Percentiles rank a stretch among this genome's conserved stretches.
phyloP scores from a whole-genome alignment of 1,140 invertebrate species.

The Drosophila pseudoananassae region DNA sequence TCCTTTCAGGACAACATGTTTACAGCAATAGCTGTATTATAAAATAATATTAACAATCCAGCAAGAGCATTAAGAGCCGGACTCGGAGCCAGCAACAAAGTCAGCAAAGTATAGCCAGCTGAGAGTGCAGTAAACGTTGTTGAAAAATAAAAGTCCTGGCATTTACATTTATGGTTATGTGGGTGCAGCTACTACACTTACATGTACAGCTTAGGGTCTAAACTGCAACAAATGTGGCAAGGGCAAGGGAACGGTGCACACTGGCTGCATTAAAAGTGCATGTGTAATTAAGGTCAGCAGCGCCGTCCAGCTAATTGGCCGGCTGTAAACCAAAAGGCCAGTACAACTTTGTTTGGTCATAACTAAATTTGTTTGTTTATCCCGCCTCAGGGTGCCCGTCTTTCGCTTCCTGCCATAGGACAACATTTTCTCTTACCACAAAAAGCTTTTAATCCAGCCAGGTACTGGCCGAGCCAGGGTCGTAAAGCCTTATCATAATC shows the following conservation, averaged over 20 bases:
- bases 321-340: constrained; percentile 29
- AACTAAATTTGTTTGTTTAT: constrained; percentile 58
- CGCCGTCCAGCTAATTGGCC: constrained; percentile 59
- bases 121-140: constrained; percentile 7
- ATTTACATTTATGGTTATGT: constrained; percentile 74
- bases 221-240: constrained; percentile 48
- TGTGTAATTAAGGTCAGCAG: constrained; percentile 58
- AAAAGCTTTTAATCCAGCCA: constrained; percentile 60
- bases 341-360: constrained; percentile 54
- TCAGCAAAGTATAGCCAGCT: constrained; percentile 45
- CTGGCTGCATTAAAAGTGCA: constrained; percentile 62
- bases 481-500: constrained; percentile 70
- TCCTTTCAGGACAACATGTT: constrained; percentile 44
- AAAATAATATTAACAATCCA: constrained; percentile 77
- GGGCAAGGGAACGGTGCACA: constrained; percentile 19
- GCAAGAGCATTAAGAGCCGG: constrained; percentile 52
- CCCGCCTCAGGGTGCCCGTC: constrained; percentile 21
- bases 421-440: constrained; percentile 21
- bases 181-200: constrained; percentile 44
- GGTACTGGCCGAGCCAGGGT: constrained; percentile 20
- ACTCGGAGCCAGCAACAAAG: constrained; percentile 48
- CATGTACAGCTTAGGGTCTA: constrained; percentile 43
- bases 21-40: constrained; percentile 61
- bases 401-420: constrained; percentile 6
- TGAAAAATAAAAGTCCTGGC: constrained; percentile 31